Evolutionary conservation across 2,113 vertebrate genomes (phyloP), one percentile per base, ranked within the genome.

Genomic region (Aegotheles bennettii): DNA sequence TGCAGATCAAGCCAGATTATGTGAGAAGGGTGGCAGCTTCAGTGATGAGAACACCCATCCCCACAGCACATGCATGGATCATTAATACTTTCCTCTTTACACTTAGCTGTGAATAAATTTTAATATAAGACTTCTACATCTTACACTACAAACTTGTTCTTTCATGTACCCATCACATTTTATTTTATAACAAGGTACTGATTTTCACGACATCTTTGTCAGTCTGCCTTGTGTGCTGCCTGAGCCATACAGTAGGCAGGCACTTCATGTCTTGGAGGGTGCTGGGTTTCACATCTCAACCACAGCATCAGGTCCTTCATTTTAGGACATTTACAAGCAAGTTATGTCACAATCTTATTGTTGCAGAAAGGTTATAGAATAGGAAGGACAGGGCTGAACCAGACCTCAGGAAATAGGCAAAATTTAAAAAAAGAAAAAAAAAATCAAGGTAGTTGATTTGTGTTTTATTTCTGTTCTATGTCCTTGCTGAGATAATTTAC

Each of bases 201-300:
- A 18, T 67, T 83, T 78, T 42, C 48, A 48, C 1, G 26, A 60
- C 23, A 11, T 38, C 38, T 23, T 57, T 50, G 31, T 13, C 10
- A 10, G 43, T 3, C 26, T 45, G 61, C n/a, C 25, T 26, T 36
- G 4, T 3, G 10, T 18, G 31, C 48, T 56, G 17, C 59, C 61
- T 4, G 26, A 51, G 48, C 19, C 0, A 1, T 21, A 4, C 7
- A 18, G 50, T 3, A 3, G 18, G 13, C 5, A 11, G n/a, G n/a
- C 7, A 10, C 5, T 25, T 29, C 1, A 1, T 5, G 11, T 29
- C 33, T 31, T 19, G 43, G n/a, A 54, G 10, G n/a, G 33, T 20
- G 11, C 21, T 26, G 38, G 16, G 31, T 61, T 74, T 77, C n/a
- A 12, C 35, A n/a, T 35, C 53, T 45, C 59, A 45, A 1, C 8